phyloP scores from a whole-genome alignment of 2,113 vertebrate species.

The Limanda limanda region DNA sequence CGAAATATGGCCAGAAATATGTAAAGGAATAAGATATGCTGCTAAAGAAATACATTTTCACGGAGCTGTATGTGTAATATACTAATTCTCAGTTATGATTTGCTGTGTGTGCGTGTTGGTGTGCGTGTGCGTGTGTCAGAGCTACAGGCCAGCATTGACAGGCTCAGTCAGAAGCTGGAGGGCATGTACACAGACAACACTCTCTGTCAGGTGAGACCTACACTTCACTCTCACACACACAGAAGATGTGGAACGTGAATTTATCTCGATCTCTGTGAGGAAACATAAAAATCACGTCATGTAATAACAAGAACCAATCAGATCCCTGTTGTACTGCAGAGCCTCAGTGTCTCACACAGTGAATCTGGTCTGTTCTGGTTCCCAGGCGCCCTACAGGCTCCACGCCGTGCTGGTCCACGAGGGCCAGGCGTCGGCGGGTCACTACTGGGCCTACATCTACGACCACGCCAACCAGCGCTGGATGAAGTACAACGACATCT shows the following conservation, averaged over 20 bases:
- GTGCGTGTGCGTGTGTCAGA: slow-evolving; percentile 79
- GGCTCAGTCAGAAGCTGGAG: slow-evolving; percentile 83
- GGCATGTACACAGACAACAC: slow-evolving; percentile 91
- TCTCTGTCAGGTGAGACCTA: slow-evolving; percentile 88
- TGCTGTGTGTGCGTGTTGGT: slow-evolving; percentile 27
- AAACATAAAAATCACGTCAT: no score
- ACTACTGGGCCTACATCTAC: slow-evolving; percentile 98
- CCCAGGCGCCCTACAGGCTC: slow-evolving; percentile 92
- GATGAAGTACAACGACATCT: slow-evolving; percentile 96
- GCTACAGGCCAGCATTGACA: slow-evolving; percentile 88
- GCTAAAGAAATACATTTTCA: no score
- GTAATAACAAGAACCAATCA: no score
- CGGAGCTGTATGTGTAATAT: neutral
- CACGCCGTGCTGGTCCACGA: slow-evolving; percentile 96
- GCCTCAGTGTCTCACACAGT: neutral
- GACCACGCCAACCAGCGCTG: slow-evolving; percentile 87
- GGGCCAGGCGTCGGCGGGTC: slow-evolving; percentile 94
- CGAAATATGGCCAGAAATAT: neutral
- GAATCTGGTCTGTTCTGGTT: neutral
- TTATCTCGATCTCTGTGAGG: no score
- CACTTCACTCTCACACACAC: slow-evolving; percentile 21
- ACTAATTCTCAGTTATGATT: neutral
- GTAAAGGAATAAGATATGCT: neutral
- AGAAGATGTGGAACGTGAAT: no score
- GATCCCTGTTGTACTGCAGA: no score